Base-by-base conservation (phyloP, 2,888 invertebrate genomes). In the Xylocampa areola region DNA sequence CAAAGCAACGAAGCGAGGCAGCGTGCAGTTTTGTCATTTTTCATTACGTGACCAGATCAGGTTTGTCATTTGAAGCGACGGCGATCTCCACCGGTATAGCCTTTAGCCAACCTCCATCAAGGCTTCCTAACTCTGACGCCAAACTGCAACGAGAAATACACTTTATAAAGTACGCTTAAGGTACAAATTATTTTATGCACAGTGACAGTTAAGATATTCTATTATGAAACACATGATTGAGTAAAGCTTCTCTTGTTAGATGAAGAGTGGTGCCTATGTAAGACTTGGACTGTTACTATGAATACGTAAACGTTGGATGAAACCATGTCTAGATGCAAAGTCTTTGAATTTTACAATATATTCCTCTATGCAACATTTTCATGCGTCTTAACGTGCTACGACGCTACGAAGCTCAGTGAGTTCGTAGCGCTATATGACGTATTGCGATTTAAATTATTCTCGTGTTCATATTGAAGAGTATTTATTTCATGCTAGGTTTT, bases 1-100 rank as follows among this genome's bases (percentile, higher is more conserved):
- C 53, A 21, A 65, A 60, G 70, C 74, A 75, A 68, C 71, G 63
- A 68, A 73, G 75, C 74, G 75, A 69, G 75, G 70, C 76, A 69
- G 58, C 73, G 79, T 82, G 81, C 86, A 87, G 87, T 90, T 90
- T 89, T 94, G 95, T 94, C 94, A 95, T 95, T 95, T 95, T 95
- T 95, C 95, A 95, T 95, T 95, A 95, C 95, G 95, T 95, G 95
- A 94, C 90, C 91, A 94, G 95, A 95, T 95, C 95, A 95, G 91
- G 92, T 91, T 91, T 88, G 91, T 94, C 91, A 92, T 86, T 83
- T 83, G 79, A 78, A 85, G 79, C 81, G 82, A 76, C 82, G 80
- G 79, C 85, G 81, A 87, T 87, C 69, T 74, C 77, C 79, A 76
- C 77, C 71, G 75, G 79, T 80, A 81, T 81, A 85, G 77, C 82